Base-by-base conservation (phyloP, 2,888 invertebrate genomes). In the Ditylenchus weischeri region DNA sequence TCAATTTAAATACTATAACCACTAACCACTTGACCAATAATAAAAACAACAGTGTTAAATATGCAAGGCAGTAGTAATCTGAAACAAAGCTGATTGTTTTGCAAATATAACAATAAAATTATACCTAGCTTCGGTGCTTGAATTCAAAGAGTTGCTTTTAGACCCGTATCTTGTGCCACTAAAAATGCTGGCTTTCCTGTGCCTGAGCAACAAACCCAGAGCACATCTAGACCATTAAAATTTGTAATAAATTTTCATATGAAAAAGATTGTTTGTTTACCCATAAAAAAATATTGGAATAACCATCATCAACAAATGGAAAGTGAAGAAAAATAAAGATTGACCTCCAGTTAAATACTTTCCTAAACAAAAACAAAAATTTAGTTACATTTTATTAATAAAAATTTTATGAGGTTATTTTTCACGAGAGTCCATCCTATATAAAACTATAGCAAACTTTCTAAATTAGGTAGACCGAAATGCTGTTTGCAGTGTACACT, bases 201-300 rank as follows among this genome's bases (percentile, higher is more conserved):
- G 71, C 11, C 69, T 70, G 23, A 75, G 69, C 38, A 77, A 70
- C 47, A 77, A 69, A 21, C 59, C 57, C 43, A 77, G 71, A 50
- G 77, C 76, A 69, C 72, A 73, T 59, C 75, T 75, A 65, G 62
- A 73, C 67, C 35, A 29, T 19, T 7, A 35, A 43, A 15, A 8
- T 43, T 43, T 15, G 43, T 43, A 6, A 43, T 36, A n/a, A 61
- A 23, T 3, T 8, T 8, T 15, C 19, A 29, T 18, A 38, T 51
- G 66, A 23, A 19, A 15, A 66, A n/a, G n/a, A 59, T 29, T 29
- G 29, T 29, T 29, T 63, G 64, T 73, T 70, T 69, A 79, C 78
- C 70, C 70, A 68, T 80, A 80, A 72, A 80, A 80, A 19, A 77
- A 65, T 51, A 75, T 70, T 11, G 80, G 80, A 47, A 78, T 78